These are phyloP conservation scores for Periphyllus acericola DNA, from an alignment of 2,888 invertebrate genomes.

Conservation along the genomic window DNA sequence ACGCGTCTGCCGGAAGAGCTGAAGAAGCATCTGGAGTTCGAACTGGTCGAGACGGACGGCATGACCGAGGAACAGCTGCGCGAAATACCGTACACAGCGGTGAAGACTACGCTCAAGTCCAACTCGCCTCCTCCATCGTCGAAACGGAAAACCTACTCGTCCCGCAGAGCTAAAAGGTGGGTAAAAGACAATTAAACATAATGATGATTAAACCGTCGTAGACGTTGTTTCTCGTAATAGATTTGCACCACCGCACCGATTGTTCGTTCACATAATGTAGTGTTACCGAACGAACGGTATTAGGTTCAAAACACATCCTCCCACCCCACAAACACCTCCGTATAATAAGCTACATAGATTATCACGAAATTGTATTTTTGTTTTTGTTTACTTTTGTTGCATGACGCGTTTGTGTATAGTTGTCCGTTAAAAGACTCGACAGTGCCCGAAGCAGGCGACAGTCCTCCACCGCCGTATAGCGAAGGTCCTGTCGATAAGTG, in stretches of 20 bases:
- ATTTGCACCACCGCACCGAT: neutral
- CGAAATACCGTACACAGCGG: conserved; percentile 89
- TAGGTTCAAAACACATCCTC: neutral
- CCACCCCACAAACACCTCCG: neutral
- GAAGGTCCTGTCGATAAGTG: conserved; percentile 63
- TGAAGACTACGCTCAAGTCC: conserved; percentile 70
- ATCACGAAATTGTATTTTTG: neutral
- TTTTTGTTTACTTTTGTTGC: conserved; percentile 39
- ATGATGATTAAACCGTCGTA: neutral
- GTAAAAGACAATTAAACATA: neutral
- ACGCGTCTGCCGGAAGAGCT: conserved; percentile 80
- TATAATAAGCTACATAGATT: neutral
- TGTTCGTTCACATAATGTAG: neutral
- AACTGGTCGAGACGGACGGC: conserved; percentile 86
- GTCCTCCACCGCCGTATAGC: conserved; percentile 69
- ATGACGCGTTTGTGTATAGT: conserved; percentile 58
- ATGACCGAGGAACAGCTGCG: conserved; percentile 88
- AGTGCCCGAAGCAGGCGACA: conserved; percentile 65
- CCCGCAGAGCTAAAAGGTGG: conserved; percentile 65
- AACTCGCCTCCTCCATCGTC: conserved; percentile 64
- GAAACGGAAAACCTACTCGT: conserved; percentile 63
- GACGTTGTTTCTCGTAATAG: neutral
- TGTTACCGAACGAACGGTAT: neutral
- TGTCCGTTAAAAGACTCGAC: conserved; percentile 64
- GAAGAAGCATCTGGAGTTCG: conserved; percentile 87